Evolutionary conservation across 2,113 vertebrate species (phyloP), one percentile per base, ranked within the genome.

Genomic region (Numenius arquata): DNA sequence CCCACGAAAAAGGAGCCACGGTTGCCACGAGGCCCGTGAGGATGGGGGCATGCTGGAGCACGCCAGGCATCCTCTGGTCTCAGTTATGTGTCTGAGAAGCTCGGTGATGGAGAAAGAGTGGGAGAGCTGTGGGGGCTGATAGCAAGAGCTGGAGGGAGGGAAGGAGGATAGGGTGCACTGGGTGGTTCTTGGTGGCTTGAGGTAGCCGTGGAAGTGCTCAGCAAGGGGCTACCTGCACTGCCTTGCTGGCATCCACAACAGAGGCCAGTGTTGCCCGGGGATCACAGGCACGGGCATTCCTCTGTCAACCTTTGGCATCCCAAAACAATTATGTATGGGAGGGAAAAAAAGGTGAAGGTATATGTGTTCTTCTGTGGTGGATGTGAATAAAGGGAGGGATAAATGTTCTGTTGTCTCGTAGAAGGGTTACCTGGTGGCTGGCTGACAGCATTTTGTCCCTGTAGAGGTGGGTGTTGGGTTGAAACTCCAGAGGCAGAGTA

Each of bases 311-410:
- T 65, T 43, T 40, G 36, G 55, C 25, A 62, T 20, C 19, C 18
- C 8, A 40, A 36, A 13, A 32, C 53, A 12, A 40, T 27, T 41
- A 3, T 5, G 11, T 22, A 23, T 5, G 40, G 67, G 23, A 68
- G n/a, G 38, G 52, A 83, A 62, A 47, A 70, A 88, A 82, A 91
- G 36, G 41, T 30, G 23, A 61, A 83, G 22, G 68, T 17, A 36
- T 20, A 17, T 2, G 1, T 36, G 5, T 70, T 72, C 25, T 58
- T 14, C 26, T 0, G 2, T 0, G 0, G 38, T 25, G 29, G 67
- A 19, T 4, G 32, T 53, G 45, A 85, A 74, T 32, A 66, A 32
- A 65, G 19, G 56, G 20, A 62, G 2, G 27, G 32, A 72, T 41
- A 25, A 79, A 50, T 53, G 9, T 26, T 83, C 36, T 26, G 34